phyloP scores from a whole-genome alignment of 2,113 vertebrate species.

The Mesitornis unicolor region DNA sequence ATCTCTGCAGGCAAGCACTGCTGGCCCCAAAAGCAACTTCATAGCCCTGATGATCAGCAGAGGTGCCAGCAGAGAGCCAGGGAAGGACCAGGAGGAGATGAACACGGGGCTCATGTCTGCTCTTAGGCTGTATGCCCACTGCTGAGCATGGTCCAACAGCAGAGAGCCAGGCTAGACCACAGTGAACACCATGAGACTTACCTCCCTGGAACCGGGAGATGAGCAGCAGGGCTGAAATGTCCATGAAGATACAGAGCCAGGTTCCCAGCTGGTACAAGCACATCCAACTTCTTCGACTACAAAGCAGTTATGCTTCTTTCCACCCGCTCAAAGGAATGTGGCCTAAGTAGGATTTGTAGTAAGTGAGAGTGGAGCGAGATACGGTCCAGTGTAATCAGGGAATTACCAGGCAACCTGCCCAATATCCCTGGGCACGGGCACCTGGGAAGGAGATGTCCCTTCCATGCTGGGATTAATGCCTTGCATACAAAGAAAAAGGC shows the following conservation, averaged over 20 bases:
- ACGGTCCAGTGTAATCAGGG: background rate
- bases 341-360: background rate
- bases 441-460: background rate
- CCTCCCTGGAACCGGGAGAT: background rate
- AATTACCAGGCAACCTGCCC: background rate
- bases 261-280: rapidly evolving
- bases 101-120: background rate
- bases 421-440: background rate
- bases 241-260: background rate
- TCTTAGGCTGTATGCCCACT: background rate
- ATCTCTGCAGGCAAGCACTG: background rate
- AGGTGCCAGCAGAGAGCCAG: background rate
- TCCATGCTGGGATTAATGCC: background rate
- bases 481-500: background rate
- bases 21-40: background rate
- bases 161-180: background rate
- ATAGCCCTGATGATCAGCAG: background rate
- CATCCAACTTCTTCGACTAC: background rate
- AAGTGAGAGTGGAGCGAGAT: background rate
- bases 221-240: rapidly evolving
- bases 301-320: background rate
- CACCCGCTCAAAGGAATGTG: rapidly evolving
- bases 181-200: background rate
- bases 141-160: background rate
- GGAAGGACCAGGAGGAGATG: background rate